phyloP scores from a whole-genome alignment of 2,888 invertebrate genomes.

The Eupithecia insigniata region DNA sequence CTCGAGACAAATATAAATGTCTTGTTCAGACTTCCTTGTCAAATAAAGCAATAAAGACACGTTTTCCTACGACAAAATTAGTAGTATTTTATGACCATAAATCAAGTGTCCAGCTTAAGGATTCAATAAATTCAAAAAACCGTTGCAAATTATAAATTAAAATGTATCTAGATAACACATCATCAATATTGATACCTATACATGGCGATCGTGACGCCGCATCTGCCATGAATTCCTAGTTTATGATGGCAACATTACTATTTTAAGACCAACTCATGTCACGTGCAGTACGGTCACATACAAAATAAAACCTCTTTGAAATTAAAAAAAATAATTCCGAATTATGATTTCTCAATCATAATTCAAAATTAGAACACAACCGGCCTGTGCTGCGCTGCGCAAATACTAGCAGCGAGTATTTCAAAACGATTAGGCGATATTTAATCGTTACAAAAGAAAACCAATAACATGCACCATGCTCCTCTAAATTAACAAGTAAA shows the following conservation, averaged over 20 bases:
- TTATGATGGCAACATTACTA: slow-evolving; percentile 32
- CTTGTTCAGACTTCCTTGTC: not conserved
- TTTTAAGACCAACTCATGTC: slow-evolving; percentile 16
- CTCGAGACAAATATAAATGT: not conserved
- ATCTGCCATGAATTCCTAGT: slow-evolving; percentile 32
- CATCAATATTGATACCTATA: slow-evolving; percentile 41
- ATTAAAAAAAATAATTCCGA: not conserved
- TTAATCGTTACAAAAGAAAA: slow-evolving; percentile 65
- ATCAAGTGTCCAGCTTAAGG: not conserved
- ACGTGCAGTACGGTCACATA: not conserved
- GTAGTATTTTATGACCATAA: slow-evolving; percentile 7
- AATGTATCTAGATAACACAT: slow-evolving; percentile 36
- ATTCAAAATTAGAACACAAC: slow-evolving; percentile 48
- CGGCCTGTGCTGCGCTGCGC: slow-evolving; percentile 38
- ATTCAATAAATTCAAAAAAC: slow-evolving; percentile 9
- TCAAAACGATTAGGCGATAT: slow-evolving; percentile 60
- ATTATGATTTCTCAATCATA: not conserved
- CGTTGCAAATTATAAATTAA: slow-evolving; percentile 36
- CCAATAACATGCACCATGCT: slow-evolving; percentile 82
- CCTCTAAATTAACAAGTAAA: slow-evolving; percentile 82
- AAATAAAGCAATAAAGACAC: not conserved
- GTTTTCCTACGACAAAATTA: not conserved
- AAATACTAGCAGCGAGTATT: slow-evolving; percentile 46
- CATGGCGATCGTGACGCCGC: slow-evolving; percentile 30
- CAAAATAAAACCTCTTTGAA: not conserved